Base-by-base conservation (phyloP, 2,888 invertebrate species). In the Mesodorylaimus sp. region DNA sequence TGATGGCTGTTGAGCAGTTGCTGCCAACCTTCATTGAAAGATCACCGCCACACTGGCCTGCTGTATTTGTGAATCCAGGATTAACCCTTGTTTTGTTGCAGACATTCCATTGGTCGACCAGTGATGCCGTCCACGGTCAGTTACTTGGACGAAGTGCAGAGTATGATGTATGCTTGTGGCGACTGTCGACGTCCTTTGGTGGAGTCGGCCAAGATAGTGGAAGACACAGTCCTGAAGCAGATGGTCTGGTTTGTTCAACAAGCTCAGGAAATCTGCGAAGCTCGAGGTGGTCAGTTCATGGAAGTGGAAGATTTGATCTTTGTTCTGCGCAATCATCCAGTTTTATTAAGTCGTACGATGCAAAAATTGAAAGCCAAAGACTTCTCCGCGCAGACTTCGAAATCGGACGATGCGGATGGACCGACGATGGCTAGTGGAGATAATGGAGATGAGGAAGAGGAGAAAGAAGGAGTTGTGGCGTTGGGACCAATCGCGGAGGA, bases 191-290 rank as follows among this genome's bases (percentile, higher is more conserved):
- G 79, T 53, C 87, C 88, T 0, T 75, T 82, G 39, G 74, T 78
- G 0, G 83, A 83, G 42, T 82, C 87, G 1, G 86, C 87, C 0
- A 76, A 78, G 50, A 69, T 88, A 45, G 79, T 89, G 0, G 87
- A 89, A 69, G 79, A 77, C 55, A 79, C 88, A 50, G 79, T 86
- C 0, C 74, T 81, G 48, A 80, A 81, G 57, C 87, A 89, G 68
- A 73, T 88, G 58, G 55, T 56, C 2, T 53, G 66, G 66, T 70
- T 86, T n/a, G 76, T 77, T 57, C 81, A 81, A 66, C 77, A 80
- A 58, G 73, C 79, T 39, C 21, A 21, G 7, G 21, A 13, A 7
- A 39, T 16, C 21, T 7, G n/a, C 16, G 16, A 10, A 51, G 70
- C 74, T 51, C 74, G 81, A 55, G 71, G 71, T 28, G 66, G 67